These are phyloP conservation scores for Actias luna DNA, from an alignment of 2,888 invertebrate species.

Conservation along the genomic window DNA sequence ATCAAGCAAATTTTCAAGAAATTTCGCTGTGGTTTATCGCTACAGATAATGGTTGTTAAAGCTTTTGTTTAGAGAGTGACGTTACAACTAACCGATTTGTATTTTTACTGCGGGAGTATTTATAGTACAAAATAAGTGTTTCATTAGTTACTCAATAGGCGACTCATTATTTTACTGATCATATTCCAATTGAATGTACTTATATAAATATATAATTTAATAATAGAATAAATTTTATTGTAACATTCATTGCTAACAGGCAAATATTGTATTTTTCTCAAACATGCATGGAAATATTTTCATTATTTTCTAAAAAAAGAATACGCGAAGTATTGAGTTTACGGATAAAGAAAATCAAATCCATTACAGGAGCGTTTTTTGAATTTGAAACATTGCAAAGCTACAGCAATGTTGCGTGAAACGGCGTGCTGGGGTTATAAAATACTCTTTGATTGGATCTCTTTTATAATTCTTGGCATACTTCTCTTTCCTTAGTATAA, in stretches of 20 bases:
- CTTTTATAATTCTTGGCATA: too few relatives aligned
- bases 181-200: not conserved
- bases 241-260: not conserved
- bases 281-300: too few relatives aligned
- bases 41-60: constrained; percentile 30
- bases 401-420: too few relatives aligned
- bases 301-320: too few relatives aligned
- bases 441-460: too few relatives aligned
- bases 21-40: constrained; percentile 35
- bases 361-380: too few relatives aligned
- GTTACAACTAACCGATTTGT: constrained; percentile 36
- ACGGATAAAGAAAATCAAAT: too few relatives aligned
- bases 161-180: constrained; percentile 12
- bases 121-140: constrained; percentile 42
- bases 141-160: constrained; percentile 22
- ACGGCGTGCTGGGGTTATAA: too few relatives aligned
- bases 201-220: not conserved
- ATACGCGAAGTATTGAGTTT: too few relatives aligned
- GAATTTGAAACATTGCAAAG: too few relatives aligned
- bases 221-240: not conserved
- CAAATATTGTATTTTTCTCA: not conserved
- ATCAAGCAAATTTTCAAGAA: constrained; percentile 39
- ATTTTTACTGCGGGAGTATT: constrained; percentile 42
- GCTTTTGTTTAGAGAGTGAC: constrained; percentile 35
- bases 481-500: too few relatives aligned